phyloP scores from a whole-genome alignment of 2,113 vertebrate genomes.

The Zapornia atra region DNA sequence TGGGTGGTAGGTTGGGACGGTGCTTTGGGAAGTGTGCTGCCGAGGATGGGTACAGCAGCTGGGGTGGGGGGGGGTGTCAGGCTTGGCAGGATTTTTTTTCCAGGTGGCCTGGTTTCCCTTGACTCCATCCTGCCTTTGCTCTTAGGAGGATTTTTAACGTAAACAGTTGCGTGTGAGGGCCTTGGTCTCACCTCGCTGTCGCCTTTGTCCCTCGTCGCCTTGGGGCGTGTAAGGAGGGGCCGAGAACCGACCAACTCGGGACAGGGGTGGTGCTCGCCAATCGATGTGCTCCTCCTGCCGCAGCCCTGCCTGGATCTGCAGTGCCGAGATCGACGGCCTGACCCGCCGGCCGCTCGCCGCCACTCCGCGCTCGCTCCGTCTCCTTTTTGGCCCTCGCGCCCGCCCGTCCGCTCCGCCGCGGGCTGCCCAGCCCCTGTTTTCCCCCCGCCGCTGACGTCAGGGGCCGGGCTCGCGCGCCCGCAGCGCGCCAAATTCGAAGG shows the following conservation, averaged over 20 bases:
- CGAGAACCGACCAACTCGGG: not conserved
- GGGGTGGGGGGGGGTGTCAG: too few species aligned
- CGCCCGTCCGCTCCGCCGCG: not conserved
- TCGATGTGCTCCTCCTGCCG: not conserved
- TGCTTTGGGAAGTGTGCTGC: not conserved
- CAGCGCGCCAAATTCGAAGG: constrained; percentile 69
- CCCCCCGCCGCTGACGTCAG: not conserved
- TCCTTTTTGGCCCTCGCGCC: not conserved
- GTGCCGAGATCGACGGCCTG: not conserved
- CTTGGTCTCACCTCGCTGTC: fast-evolving
- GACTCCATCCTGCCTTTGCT: fast-evolving
- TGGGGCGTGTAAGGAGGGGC: fast-evolving
- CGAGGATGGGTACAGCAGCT: fast-evolving
- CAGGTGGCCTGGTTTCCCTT: fast-evolving
- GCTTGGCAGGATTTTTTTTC: too few species aligned
- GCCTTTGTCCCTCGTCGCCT: too few species aligned
- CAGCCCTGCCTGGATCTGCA: not conserved
- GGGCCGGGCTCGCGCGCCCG: not conserved
- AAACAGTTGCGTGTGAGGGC: fast-evolving
- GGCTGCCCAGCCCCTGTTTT: too few species aligned
- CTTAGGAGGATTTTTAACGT: fast-evolving
- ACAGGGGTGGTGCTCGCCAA: not conserved
- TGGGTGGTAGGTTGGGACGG: fast-evolving
- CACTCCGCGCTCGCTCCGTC: not conserved
- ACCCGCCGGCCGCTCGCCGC: not conserved